Percentiles rank a stretch among this genome's conserved stretches.
These are phyloP conservation scores for Pavo muticus DNA, from an alignment of 2,113 vertebrate species.

Conservation along the genomic window DNA sequence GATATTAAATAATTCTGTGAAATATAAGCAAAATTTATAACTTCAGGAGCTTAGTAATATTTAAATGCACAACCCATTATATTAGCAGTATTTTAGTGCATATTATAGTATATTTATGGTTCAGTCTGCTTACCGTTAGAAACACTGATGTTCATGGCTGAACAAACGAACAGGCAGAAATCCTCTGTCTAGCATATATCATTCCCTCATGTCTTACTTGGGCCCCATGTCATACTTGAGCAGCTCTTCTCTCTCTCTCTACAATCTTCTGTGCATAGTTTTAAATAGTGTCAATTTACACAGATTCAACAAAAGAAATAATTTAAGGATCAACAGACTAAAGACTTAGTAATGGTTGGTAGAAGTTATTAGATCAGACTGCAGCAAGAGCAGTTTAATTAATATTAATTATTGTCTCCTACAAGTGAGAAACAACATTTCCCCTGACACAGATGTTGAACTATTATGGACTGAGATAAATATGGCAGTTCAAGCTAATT, in stretches of 20 bases:
- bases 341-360: neutral
- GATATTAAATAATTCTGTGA: neutral
- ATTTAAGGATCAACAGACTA: neutral
- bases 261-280: neutral
- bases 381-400: neutral
- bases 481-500: neutral
- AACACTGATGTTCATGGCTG: fast-evolving
- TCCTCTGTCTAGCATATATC: neutral
- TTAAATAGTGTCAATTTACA: neutral
- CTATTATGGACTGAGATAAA: neutral
- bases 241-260: neutral
- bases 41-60: neutral
- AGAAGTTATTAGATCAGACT: neutral
- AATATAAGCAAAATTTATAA: neutral
- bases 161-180: neutral
- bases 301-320: neutral
- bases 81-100: neutral
- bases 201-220: neutral
- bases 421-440: neutral
- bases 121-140: neutral
- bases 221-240: neutral
- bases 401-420: neutral
- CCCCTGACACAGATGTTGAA: neutral
- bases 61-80: neutral
- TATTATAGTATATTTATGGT: neutral